phyloP scores from a whole-genome alignment of 1,140 invertebrate species.

The Cydia amplana region DNA sequence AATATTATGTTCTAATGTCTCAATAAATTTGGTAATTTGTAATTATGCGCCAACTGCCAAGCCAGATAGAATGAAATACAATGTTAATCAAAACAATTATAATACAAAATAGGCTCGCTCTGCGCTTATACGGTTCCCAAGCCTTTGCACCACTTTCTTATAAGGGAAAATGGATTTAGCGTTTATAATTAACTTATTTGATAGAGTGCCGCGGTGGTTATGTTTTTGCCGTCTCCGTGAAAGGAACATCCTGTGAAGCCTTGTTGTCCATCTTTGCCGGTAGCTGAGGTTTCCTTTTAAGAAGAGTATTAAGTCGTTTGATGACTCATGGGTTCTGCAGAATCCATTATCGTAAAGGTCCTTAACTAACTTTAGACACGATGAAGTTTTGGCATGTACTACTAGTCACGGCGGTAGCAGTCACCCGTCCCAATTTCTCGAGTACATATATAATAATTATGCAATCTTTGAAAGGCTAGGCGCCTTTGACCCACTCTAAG shows the following conservation, averaged over 20 bases:
- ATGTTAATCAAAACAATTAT: neutral
- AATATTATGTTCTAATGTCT: too few relatives aligned
- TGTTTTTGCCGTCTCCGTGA: neutral
- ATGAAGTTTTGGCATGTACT: too few relatives aligned
- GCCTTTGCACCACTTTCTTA: conserved; percentile 1
- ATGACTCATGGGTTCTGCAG: too few relatives aligned
- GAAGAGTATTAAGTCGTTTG: neutral
- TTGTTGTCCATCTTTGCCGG: neutral
- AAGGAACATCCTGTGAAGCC: neutral
- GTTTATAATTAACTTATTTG: conserved; percentile 16
- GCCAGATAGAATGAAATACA: neutral
- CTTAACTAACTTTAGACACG: too few relatives aligned
- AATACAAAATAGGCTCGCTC: neutral
- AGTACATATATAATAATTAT: too few relatives aligned
- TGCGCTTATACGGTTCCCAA: neutral
- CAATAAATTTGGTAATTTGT: too few relatives aligned
- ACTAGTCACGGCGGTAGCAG: too few relatives aligned
- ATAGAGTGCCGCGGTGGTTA: neutral
- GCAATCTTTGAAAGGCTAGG: too few relatives aligned
- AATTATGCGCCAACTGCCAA: too few relatives aligned
- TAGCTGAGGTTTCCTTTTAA: neutral
- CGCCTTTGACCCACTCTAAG: too few relatives aligned
- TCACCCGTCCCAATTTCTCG: too few relatives aligned
- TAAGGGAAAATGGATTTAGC: conserved; percentile 7
- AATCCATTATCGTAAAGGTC: too few relatives aligned